phyloP scores from a whole-genome alignment of 2,113 vertebrate genomes.

The Prunella himalayana region DNA sequence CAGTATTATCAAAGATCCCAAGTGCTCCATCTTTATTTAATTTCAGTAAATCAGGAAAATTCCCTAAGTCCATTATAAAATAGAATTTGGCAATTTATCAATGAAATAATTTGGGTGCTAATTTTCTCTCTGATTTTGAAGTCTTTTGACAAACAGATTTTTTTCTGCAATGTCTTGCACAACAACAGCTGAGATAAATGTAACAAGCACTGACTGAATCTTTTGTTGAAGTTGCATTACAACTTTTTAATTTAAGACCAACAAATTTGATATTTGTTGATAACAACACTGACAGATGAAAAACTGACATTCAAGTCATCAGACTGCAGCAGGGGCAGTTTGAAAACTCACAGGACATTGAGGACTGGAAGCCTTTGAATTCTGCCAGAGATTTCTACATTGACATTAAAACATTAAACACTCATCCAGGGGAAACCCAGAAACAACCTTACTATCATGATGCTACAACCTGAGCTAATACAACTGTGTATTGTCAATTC shows the following conservation, averaged over 20 bases:
- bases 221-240: not conserved
- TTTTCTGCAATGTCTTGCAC: not conserved
- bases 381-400: not conserved
- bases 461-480: not conserved
- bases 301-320: not conserved
- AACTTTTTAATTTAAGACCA: not conserved
- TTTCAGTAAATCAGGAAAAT: not conserved
- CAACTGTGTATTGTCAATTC: not conserved
- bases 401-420: not conserved
- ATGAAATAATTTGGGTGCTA: not conserved
- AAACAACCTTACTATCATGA: not conserved
- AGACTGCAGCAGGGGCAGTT: fast-evolving
- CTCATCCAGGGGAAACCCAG: not conserved
- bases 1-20: not conserved
- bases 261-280: not conserved
- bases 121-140: not conserved
- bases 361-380: not conserved
- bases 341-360: not conserved
- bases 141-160: not conserved
- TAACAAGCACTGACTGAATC: not conserved
- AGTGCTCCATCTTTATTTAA: not conserved
- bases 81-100: not conserved
- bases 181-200: not conserved
- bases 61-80: not conserved
- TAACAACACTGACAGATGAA: not conserved